Conservation (phyloP, 2,888 invertebrate species). For the Cyrtodaria siliqua region DNA sequence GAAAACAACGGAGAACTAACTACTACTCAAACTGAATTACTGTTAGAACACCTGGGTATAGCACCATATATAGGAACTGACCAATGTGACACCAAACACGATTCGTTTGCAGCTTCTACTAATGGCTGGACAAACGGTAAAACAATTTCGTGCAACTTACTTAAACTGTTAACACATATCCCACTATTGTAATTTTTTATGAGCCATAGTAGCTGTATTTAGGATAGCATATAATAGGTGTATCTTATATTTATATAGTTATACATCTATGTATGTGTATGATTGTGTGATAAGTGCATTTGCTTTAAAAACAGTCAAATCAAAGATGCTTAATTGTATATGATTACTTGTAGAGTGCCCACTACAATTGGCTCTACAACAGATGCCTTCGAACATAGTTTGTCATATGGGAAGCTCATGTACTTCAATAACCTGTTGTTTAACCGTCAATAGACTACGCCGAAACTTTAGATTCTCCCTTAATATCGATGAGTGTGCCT, state of each 20-base stretch:
- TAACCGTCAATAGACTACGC: neutral
- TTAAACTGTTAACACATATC: no score
- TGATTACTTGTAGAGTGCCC: neutral
- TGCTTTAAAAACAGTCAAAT: no score
- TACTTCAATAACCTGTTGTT: constrained; percentile 55
- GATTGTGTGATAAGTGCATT: no score
- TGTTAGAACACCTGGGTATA: constrained; percentile 27
- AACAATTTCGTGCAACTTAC: constrained; percentile 12
- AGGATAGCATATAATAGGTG: no score
- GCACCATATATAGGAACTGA: constrained; percentile 21
- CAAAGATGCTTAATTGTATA: no score
- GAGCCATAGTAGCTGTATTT: no score
- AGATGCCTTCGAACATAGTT: constrained; percentile 12
- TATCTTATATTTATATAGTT: no score
- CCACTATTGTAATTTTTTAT: no score
- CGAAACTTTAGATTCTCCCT: constrained; percentile 32
- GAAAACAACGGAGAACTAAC: constrained; percentile 11
- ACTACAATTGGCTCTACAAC: constrained; percentile 12
- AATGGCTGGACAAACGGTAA: constrained; percentile 24
- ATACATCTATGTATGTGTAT: no score
- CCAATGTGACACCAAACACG: constrained; percentile 3
- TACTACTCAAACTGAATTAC: constrained; percentile 6
- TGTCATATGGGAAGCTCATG: constrained; percentile 56
- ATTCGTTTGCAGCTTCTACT: neutral
- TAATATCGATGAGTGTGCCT: constrained; percentile 54